A percentile compares a stretch with the other conserved stretches of the same genome.
Evolutionary conservation across 2,888 invertebrate species (phyloP).

Genomic region (Tiliacea aurago): DNA sequence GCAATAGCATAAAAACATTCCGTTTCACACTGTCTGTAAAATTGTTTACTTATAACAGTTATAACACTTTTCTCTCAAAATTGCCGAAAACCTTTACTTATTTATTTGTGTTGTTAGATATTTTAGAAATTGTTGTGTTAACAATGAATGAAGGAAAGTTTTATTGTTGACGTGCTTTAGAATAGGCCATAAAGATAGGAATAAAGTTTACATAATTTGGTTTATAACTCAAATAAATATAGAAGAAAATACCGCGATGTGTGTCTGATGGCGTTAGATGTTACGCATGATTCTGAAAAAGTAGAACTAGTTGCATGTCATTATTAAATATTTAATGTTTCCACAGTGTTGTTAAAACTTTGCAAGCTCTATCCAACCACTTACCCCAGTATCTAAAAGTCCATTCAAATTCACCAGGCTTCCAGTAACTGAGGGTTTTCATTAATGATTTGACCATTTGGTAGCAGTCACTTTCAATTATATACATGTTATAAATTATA

Average conservation of each 20-base stretch:
- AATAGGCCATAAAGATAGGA: conserved; percentile 71
- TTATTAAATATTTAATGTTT: conserved; percentile 52
- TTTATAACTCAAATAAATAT: conserved; percentile 46
- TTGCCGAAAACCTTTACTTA: conserved; percentile 61
- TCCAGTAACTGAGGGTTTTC: conserved; percentile 8
- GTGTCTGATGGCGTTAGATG: conserved; percentile 41
- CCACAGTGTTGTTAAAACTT: conserved; percentile 47
- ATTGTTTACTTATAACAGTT: conserved; percentile 53
- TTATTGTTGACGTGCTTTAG: conserved; percentile 77
- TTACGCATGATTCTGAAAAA: conserved; percentile 40
- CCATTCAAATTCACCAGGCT: conserved; percentile 3
- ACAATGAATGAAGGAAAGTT: conserved; percentile 69
- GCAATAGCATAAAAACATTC: conserved; percentile 72
- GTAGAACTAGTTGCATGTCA: conserved; percentile 58
- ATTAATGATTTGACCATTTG: neutral
- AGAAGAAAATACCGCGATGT: conserved; percentile 24
- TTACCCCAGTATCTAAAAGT: conserved; percentile 1
- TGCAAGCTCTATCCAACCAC: conserved; percentile 30
- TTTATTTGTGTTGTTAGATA: conserved; percentile 74
- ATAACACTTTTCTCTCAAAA: conserved; percentile 54
- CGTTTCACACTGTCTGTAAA: conserved; percentile 68
- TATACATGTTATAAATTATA: conserved; percentile 11
- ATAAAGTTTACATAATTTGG: conserved; percentile 64
- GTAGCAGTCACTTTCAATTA: conserved; percentile 11
- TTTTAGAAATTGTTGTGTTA: conserved; percentile 75